Evolutionary conservation across 2,113 vertebrate genomes (phyloP), one percentile per base, ranked within the genome.

Genomic region (Aspiorhynchus laticeps): DNA sequence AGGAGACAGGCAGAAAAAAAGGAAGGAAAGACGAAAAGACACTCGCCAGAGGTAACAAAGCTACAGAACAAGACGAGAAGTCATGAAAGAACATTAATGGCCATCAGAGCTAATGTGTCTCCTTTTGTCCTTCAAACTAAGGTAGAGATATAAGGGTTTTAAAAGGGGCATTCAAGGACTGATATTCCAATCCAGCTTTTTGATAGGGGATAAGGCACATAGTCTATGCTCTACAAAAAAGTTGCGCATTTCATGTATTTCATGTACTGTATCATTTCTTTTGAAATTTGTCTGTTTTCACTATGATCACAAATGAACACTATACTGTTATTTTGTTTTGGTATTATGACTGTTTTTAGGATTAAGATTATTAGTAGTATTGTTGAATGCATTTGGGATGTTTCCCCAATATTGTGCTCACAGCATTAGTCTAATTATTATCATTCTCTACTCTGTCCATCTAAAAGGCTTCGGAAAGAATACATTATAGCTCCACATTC

Each of bases 11-110:
- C 53, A 63, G 28, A 28, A 31, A 41, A 51, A 61, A 80, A 26
- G 24, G 15, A 43, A 71, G 53, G n/a, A 48, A 31, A 74, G 24
- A 81, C 77, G 46, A 77, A 88, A 80, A 79, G 28, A 46, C 61
- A 69, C 24, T 75, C 61, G 76, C 81, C 21, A 31, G 36, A 28
- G 79, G 67, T 73, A 86, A 85, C 28, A 75, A 83, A 83, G 87
- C 67, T 83, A 80, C 56, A 82, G 63, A 74, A 84, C 78, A 84
- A 65, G 67, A 46, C 15, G 28, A 65, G 31, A 17, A 86, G 36
- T 33, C 75, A 82, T 86, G 43, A 81, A 83, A 74, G 82, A 82
- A 87, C 80, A 87, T 87, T 85, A 88, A 88, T 90, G 83, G 82
- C 61, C 79, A 46, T 80, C 80, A 75, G 80, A 59, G 38, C 81